phyloP scores from a whole-genome alignment of 2,888 invertebrate genomes.

The Griposia aprilina region DNA sequence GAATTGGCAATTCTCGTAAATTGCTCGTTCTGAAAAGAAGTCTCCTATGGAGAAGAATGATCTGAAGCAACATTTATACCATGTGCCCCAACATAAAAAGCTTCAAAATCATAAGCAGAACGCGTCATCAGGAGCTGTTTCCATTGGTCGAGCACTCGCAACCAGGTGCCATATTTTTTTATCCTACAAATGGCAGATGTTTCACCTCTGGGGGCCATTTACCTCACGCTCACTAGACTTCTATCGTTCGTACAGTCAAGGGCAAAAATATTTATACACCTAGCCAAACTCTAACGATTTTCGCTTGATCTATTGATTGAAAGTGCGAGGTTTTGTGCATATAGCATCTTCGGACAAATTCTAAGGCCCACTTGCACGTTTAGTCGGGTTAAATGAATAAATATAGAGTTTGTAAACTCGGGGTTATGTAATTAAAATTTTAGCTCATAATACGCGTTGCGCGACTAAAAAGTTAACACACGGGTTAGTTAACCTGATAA shows the following conservation, averaged over 20 bases:
- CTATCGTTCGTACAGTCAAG: constrained; percentile 44
- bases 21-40: background rate
- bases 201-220: constrained; percentile 72
- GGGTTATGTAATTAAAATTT: too few species aligned
- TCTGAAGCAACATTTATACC: background rate
- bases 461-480: too few species aligned
- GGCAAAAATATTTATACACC: constrained; percentile 39
- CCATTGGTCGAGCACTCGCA: constrained; percentile 61
- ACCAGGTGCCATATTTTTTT: constrained; percentile 77
- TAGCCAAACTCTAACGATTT: constrained; percentile 11
- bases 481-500: too few species aligned
- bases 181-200: constrained; percentile 73
- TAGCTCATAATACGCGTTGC: too few species aligned
- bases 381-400: too few species aligned
- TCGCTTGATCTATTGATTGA: background rate
- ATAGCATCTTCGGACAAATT: background rate
- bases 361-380: background rate
- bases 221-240: constrained; percentile 67
- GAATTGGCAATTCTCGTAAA: too few species aligned
- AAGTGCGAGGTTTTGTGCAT: background rate
- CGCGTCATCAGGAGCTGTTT: constrained; percentile 54
- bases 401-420: too few species aligned
- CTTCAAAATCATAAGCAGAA: constrained; percentile 55
- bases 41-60: background rate
- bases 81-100: constrained; percentile 18